These are phyloP conservation scores for Amaurobius ferox DNA, from an alignment of 2,888 invertebrate genomes.

Conservation along the genomic window DNA sequence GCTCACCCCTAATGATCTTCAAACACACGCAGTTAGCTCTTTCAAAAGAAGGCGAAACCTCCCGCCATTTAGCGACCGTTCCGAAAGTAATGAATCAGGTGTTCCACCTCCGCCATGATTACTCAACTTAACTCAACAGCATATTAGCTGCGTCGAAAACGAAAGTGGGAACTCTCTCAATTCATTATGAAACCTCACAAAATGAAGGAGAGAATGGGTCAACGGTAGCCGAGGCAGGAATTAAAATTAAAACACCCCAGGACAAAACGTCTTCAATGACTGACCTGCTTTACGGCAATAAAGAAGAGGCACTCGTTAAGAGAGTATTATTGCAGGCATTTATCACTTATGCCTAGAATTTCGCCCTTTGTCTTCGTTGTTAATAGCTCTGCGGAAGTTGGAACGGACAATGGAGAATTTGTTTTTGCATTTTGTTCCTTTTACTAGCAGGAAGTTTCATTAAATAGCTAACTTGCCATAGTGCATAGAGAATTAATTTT, in stretches of 20 bases:
- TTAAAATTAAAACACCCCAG: not conserved
- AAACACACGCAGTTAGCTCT: not conserved
- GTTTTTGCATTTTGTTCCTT: not conserved
- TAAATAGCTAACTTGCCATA: not conserved
- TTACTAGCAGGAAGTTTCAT: slow-evolving; percentile 2
- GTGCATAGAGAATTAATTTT: not conserved
- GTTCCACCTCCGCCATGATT: not conserved
- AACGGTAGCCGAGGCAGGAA: not conserved
- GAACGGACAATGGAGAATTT: not conserved
- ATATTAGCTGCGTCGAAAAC: not conserved
- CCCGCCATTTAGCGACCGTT: not conserved
- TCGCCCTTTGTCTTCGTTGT: not conserved
- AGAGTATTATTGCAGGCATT: not conserved
- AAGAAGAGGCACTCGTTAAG: not conserved
- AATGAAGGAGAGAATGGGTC: not conserved
- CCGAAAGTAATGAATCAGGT: not conserved
- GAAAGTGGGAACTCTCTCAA: not conserved
- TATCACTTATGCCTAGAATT: not conserved
- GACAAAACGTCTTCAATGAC: not conserved
- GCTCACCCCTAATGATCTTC: not conserved
- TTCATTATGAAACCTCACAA: not conserved
- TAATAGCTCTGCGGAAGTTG: slow-evolving; percentile 5
- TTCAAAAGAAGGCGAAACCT: not conserved
- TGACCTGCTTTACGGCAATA: not conserved
- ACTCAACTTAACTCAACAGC: not conserved